phyloP scores from a whole-genome alignment of 2,113 vertebrate species.

The Bufo bufo region DNA sequence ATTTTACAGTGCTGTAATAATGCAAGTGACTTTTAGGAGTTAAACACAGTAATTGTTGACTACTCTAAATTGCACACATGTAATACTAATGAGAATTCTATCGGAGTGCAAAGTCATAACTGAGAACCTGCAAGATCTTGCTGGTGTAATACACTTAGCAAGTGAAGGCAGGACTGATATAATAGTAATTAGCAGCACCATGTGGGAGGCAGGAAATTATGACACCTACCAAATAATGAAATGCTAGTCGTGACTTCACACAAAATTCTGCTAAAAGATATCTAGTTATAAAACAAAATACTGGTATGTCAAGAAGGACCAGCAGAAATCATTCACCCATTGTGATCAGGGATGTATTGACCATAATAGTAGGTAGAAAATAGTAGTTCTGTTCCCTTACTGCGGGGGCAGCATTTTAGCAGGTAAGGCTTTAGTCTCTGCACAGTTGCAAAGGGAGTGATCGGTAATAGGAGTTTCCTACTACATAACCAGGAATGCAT shows the following conservation, averaged over 20 bases:
- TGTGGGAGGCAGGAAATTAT: not conserved
- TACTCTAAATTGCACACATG: no score
- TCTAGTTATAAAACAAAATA: not conserved
- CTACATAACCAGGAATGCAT: no score
- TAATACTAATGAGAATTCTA: not conserved
- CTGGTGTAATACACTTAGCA: not conserved
- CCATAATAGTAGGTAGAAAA: no score
- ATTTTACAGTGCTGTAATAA: no score
- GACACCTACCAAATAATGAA: not conserved
- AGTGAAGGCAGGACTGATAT: not conserved
- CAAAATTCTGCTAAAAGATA: not conserved
- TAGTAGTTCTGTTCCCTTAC: no score
- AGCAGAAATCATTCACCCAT: not conserved
- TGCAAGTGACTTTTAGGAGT: no score
- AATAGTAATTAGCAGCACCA: not conserved
- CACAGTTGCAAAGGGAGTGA: no score
- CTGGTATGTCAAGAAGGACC: not conserved
- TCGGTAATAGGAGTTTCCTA: no score
- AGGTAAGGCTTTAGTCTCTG: no score
- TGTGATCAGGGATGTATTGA: no score
- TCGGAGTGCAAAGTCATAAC: not conserved
- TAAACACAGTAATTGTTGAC: no score
- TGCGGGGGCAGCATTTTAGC: no score
- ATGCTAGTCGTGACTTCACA: not conserved
- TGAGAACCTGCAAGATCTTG: not conserved